Base-by-base conservation (phyloP, 1,140 invertebrate species). In the Listronotus bonariensis region DNA sequence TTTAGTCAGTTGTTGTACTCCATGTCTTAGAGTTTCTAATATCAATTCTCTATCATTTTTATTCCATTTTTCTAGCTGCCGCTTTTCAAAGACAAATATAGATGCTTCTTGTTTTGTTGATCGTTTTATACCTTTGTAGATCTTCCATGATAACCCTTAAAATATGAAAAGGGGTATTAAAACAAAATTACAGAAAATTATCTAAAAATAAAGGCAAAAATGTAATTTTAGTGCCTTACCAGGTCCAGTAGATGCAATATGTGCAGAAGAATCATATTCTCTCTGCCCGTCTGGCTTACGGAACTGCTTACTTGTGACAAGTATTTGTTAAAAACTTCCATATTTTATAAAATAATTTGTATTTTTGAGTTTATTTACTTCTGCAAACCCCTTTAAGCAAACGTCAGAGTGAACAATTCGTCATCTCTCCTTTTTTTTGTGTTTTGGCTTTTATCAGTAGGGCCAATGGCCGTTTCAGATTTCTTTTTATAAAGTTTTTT, bases 31-130 rank as follows among this genome's bases (percentile, higher is more conserved):
- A 0, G 86, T 86, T 10, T 96, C 94, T 52, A 98, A 75, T 77
- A 98, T 88, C 0, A 87, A 80, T 60, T 99, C 96, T 68, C 88
- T 81, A 69, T 98, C 95, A 18, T 86, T 84, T 78, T 88, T 90
- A 0, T 84, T 84, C 85, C 88, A 96, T 77, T 87, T 87, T 42
- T 98, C 96, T 8, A 98, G 74, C 51, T 86, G 81, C 69, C 92
- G 89, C 79, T 98, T 98, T 75, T 99, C 96, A 77, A 99, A 95
- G 1, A 98, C 87, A 84, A 98, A 99, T 65, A 99, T 91, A 8
- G 96, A 89, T 1, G 93, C 96, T 77, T 95, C 91, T 82, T 98
- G 93, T 79, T 95, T 95, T 0, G 96, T 98, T 14, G 92, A 93
- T 76, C 94, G 95, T 78, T 98, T 98, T 54, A 86, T 89, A 0